Conservation (phyloP, 2,888 invertebrate genomes). For the Polydrusus cervinus region DNA sequence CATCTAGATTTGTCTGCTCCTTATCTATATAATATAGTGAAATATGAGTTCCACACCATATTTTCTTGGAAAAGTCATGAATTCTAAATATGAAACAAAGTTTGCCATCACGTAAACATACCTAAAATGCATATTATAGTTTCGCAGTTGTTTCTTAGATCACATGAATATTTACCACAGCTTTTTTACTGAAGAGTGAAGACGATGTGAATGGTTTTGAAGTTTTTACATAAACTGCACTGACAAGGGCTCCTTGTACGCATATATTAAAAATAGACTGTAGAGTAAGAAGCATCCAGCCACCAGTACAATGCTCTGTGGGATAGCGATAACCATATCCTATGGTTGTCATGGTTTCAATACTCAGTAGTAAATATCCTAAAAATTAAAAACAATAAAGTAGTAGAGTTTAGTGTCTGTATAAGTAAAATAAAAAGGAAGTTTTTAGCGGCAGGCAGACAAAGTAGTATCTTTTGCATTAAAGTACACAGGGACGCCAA, state of each 20-base stretch:
- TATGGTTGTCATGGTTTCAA: constrained; percentile 66
- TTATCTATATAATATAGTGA: constrained; percentile 80
- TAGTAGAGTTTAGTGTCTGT: too few species aligned
- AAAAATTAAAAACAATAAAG: constrained; percentile 43
- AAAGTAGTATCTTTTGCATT: too few species aligned
- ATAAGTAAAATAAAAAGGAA: too few species aligned
- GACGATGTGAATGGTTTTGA: constrained; percentile 73
- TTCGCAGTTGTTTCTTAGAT: too few species aligned
- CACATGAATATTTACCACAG: constrained; percentile 72
- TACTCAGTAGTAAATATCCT: constrained; percentile 65
- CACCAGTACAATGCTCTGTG: constrained; percentile 63
- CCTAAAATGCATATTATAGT: constrained; percentile 59
- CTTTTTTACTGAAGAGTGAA: constrained; percentile 81
- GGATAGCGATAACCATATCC: constrained; percentile 66
- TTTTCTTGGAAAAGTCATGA: constrained; percentile 80
- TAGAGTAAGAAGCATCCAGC: constrained; percentile 63
- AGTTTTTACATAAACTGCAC: constrained; percentile 80
- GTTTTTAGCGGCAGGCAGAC: too few species aligned
- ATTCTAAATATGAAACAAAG: constrained; percentile 87
- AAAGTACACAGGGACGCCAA: too few species aligned
- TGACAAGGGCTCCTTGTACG: constrained; percentile 69
- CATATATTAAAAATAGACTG: constrained; percentile 63
- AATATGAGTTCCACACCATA: constrained; percentile 76
- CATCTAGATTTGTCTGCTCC: constrained; percentile 77
- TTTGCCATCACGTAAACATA: constrained; percentile 72